These are phyloP conservation scores for Nebria salina DNA, from an alignment of 2,888 invertebrate species.

Conservation along the genomic window DNA sequence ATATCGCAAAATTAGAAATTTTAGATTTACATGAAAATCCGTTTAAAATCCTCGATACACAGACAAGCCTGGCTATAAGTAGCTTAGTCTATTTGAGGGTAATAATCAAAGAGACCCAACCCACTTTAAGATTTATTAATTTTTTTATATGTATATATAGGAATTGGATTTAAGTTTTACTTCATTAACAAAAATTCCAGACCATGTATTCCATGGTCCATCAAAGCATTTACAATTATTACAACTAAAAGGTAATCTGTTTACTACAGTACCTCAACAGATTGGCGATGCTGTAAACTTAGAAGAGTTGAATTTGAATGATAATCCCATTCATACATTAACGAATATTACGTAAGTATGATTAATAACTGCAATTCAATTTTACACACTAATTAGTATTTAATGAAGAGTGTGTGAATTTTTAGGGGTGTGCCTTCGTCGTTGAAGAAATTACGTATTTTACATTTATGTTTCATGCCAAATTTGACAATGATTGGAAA, in stretches of 20 bases:
- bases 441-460: constrained; percentile 69
- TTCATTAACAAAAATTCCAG: constrained; percentile 69
- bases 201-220: constrained; percentile 74
- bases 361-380: background rate
- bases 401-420: constrained; percentile 44
- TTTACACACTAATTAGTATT: too few relatives aligned
- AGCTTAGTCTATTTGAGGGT: constrained; percentile 74
- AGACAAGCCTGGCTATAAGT: constrained; percentile 72
- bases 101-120: background rate
- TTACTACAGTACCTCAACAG: constrained; percentile 67
- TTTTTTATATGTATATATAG: constrained; percentile 58
- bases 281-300: constrained; percentile 70
- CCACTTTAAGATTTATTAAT: too few relatives aligned
- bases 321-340: constrained; percentile 73
- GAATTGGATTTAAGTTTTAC: constrained; percentile 76
- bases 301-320: constrained; percentile 71
- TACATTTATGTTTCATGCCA: constrained; percentile 77
- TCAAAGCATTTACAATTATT: constrained; percentile 69
- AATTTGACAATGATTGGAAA: constrained; percentile 67
- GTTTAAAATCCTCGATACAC: constrained; percentile 71
- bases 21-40: constrained; percentile 81
- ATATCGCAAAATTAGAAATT: constrained; percentile 71
- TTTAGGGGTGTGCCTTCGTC: constrained; percentile 58
- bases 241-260: constrained; percentile 73
- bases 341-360: constrained; percentile 61